Evolutionary conservation across 2,888 invertebrate genomes (phyloP).

Genomic region (Ectemnius lituratus): DNA sequence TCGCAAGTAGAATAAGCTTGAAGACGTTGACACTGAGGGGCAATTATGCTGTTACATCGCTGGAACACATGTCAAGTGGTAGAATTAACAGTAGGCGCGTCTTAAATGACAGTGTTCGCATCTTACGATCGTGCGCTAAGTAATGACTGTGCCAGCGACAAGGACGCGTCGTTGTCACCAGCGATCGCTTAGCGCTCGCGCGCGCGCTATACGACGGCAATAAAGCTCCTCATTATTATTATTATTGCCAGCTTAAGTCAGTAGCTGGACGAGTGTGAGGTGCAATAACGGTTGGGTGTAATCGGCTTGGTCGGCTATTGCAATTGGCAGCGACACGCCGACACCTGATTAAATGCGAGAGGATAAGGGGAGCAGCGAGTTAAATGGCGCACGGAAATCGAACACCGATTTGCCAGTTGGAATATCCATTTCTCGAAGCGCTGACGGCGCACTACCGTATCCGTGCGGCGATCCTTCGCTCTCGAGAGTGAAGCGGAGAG

Average conservation of each 20-base stretch:
- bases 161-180: constrained; percentile 29
- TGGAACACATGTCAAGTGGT: not conserved
- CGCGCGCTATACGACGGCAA: constrained; percentile 39
- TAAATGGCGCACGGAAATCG: constrained; percentile 45
- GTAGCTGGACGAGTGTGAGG: constrained; percentile 27
- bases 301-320: constrained; percentile 42
- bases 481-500: not conserved
- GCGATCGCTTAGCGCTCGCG: not conserved
- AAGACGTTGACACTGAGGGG: too few species aligned
- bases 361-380: constrained; percentile 39
- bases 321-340: constrained; percentile 48
- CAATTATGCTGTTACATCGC: too few species aligned
- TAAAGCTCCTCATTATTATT: constrained; percentile 52
- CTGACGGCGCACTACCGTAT: constrained; percentile 33
- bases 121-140: constrained; percentile 23
- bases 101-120: constrained; percentile 14
- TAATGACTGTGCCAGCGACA: constrained; percentile 40
- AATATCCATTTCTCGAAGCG: constrained; percentile 43
- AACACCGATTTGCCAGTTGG: constrained; percentile 37
- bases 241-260: constrained; percentile 58
- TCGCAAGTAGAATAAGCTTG: not conserved
- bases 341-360: constrained; percentile 46
- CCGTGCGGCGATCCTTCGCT: constrained; percentile 15
- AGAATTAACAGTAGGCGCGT: not conserved
- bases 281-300: constrained; percentile 44